phyloP scores from a whole-genome alignment of 2,797 vertebrate species.

The Danio choprae region DNA sequence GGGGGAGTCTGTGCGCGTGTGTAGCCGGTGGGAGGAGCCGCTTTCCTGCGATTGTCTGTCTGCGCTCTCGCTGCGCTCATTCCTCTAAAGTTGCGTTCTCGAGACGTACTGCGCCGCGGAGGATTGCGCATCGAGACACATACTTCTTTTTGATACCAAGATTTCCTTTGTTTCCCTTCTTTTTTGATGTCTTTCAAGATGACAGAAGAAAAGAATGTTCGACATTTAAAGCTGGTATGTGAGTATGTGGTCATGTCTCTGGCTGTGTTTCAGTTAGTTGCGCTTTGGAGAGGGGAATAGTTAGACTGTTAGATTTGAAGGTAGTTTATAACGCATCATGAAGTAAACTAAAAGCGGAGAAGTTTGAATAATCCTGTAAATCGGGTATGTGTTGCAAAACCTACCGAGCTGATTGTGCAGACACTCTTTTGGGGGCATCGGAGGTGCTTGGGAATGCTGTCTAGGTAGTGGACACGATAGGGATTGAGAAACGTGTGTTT shows the following conservation, averaged over 20 bases:
- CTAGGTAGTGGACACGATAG: neutral
- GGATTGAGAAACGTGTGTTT: slow-evolving; percentile 8
- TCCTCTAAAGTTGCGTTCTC: slow-evolving; percentile 77
- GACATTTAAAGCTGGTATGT: slow-evolving; percentile 83
- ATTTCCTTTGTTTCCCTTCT: slow-evolving; percentile 63
- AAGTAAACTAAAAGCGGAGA: slow-evolving; percentile 4
- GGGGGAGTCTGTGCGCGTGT: slow-evolving; percentile 55
- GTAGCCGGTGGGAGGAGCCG: slow-evolving; percentile 81
- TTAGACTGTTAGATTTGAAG: neutral
- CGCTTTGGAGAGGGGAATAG: neutral
- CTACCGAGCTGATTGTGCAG: neutral
- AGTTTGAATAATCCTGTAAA: slow-evolving; percentile 6
- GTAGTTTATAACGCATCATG: neutral
- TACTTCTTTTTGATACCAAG: slow-evolving; percentile 4
- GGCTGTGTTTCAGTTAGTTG: slow-evolving; percentile 34
- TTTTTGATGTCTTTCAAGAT: slow-evolving; percentile 76
- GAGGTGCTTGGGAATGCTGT: neutral
- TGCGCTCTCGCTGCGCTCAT: slow-evolving; percentile 69
- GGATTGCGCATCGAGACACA: slow-evolving; percentile 51
- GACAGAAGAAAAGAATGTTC: slow-evolving; percentile 76
- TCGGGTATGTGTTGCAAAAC: neutral
- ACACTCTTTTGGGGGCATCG: neutral
- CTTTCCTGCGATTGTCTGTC: slow-evolving; percentile 87
- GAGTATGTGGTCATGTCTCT: slow-evolving; percentile 57
- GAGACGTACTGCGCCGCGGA: slow-evolving; percentile 65